Conservation (phyloP, 2,113 vertebrate genomes). For the Stigmatopora nigra region DNA sequence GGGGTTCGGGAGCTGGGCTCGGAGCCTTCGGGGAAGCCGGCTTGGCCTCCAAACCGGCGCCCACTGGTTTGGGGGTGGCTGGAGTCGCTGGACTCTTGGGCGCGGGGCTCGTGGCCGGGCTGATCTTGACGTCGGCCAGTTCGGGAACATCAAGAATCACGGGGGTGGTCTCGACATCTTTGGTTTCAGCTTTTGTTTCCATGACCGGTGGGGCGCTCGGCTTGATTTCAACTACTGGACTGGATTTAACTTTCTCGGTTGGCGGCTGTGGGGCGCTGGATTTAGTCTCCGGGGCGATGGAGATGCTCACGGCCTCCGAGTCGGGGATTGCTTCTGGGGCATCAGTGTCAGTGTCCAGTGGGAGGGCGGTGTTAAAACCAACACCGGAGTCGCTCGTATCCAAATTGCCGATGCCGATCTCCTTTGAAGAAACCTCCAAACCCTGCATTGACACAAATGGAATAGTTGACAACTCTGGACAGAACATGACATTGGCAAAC, state of each 20-base stretch:
- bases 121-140: slow-evolving; percentile 47
- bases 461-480: slow-evolving; percentile 16
- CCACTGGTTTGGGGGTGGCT: slow-evolving; percentile 39
- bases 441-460: slow-evolving; percentile 55
- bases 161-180: slow-evolving; percentile 29
- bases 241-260: slow-evolving; percentile 38
- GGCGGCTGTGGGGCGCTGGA: slow-evolving; percentile 41
- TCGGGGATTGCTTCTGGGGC: slow-evolving; percentile 56
- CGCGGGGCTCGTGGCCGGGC: slow-evolving; percentile 46
- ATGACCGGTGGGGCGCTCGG: neutral
- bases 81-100: slow-evolving; percentile 37
- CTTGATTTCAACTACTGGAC: slow-evolving; percentile 34
- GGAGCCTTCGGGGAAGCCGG: slow-evolving; percentile 31
- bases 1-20: slow-evolving; percentile 45
- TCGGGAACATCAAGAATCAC: slow-evolving; percentile 38
- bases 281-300: slow-evolving; percentile 51
- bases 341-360: slow-evolving; percentile 74
- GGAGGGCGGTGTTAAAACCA: slow-evolving; percentile 72
- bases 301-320: slow-evolving; percentile 56
- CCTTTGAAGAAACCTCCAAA: slow-evolving; percentile 73
- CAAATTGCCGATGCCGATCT: slow-evolving; percentile 64
- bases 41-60: slow-evolving; percentile 54
- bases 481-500: slow-evolving; percentile 20
- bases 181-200: slow-evolving; percentile 46
- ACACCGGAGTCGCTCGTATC: slow-evolving; percentile 76